Base-by-base conservation (phyloP, 2,888 invertebrate genomes). In the Physocephala rufipes region DNA sequence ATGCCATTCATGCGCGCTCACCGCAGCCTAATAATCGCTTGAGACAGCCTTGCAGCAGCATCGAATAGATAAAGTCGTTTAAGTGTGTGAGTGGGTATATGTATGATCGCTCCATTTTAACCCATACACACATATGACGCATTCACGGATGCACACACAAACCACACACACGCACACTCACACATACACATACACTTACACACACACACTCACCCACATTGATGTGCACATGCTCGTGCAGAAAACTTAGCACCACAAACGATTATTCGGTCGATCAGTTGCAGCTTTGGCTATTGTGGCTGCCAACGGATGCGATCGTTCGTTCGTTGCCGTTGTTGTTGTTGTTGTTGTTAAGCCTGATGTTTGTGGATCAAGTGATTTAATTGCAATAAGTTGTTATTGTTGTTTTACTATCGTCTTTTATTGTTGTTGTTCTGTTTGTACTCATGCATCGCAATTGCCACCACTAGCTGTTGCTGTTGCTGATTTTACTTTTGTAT, bases 11-110 rank as follows among this genome's bases (percentile, higher is more conserved):
- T 7, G 45, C 67, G 26, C 45, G 49, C 51, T 30, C 36, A 51
- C n/a, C n/a, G 24, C 68, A 62, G 43, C 68, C 61, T 49, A 68
- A 68, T 61, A 36, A 68, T 61, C 68, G 68, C 68, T 19, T 68
- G 53, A 62, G 51, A 62, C 49, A 62, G n/a, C n/a, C 61, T 62
- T 51, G 36, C 36, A 36, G 36, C 36, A 19, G 51, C 47, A 51
- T 28, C 49, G 36, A 47, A 21, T n/a, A 53, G 36, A 51, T 24
- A 62, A 36, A 68, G 13, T 28, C 12, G 5, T n/a, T 30, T 28
- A 64, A 7, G 5, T 4, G 36, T 9, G 36, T 9, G n/a, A n/a
- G n/a, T n/a, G n/a, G n/a, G n/a, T n/a, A n/a, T n/a, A n/a, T n/a
- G n/a, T n/a, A n/a, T n/a, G n/a, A n/a, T n/a, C n/a, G n/a, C n/a